phyloP scores from a whole-genome alignment of 2,797 vertebrate genomes.

The Centroberyx gerrardi region DNA sequence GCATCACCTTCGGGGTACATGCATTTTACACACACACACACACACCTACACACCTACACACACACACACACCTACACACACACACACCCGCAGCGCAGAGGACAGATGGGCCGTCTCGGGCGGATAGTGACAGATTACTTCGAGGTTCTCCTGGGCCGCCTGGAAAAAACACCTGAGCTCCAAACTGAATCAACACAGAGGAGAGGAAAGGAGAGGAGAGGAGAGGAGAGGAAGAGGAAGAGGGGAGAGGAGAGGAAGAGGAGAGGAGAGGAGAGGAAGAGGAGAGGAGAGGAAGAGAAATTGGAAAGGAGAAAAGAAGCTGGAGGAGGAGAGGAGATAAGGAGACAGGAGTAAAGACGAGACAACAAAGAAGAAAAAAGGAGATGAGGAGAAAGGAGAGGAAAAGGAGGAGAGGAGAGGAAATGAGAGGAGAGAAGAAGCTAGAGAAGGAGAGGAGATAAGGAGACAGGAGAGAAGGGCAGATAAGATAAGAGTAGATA shows the following conservation, averaged over 20 bases:
- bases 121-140: conserved; percentile 50
- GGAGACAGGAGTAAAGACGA: neutral
- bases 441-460: neutral
- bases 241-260: neutral
- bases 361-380: conserved; percentile 29
- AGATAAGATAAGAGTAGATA: neutral
- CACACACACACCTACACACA: conserved; percentile 17
- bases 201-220: neutral
- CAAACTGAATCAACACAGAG: neutral
- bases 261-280: neutral
- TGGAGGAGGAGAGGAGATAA: neutral
- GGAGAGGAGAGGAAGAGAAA: neutral
- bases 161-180: neutral
- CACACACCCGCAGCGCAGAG: neutral
- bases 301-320: conserved; percentile 19
- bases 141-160: conserved; percentile 30
- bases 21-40: conserved; percentile 15
- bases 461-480: neutral
- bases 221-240: neutral
- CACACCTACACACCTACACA: neutral
- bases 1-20: conserved; percentile 39
- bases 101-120: conserved; percentile 56
- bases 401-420: conserved; percentile 1
- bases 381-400: conserved; percentile 4
- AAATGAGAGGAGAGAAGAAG: neutral